Evolutionary conservation across 2,888 invertebrate genomes (phyloP), one percentile per base, ranked within the genome.

Genomic region (Polyommatus iphigenia): DNA sequence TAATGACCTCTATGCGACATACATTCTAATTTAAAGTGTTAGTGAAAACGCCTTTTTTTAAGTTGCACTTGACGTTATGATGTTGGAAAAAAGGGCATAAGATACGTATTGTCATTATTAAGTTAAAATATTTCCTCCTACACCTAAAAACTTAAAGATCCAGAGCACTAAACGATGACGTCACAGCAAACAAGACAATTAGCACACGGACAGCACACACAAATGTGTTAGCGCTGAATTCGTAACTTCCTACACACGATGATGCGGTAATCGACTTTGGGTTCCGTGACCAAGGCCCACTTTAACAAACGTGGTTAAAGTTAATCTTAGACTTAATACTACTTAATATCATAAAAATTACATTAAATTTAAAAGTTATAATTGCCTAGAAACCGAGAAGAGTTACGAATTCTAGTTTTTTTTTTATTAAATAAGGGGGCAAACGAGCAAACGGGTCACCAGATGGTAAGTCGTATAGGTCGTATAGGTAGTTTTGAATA

Each of bases 121-220:
- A 50, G 15, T 50, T 15, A 15, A 15, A 54, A 62, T 24, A 24
- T 24, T 24, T 62, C n/a, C 20, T 20, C 3, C 24, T 62, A 24
- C 62, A 13, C 20, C 24, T 20, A 24, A 24, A 62, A 62, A 20
- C 24, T 24, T 18, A 20, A 24, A 24, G 67, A 29, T 29, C 67
- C 15, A 67, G 18, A 6, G 67, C 18, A 75, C 75, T 75, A 75
- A 75, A 50, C 54, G 29, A 54, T 75, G 75, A 50, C 75, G 75
- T 75, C 46, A 75, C 24, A 29, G 50, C 54, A 75, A 75, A 75
- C 29, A 75, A 75, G 18, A 75, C 41, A 75, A 75, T 75, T 75
- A 54, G 15, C 75, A 75, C 46, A 24, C 46, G 24, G 18, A 54
- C 24, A 54, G 50, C 24, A 54, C 75, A 75, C 50, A 75, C 24